Evolutionary conservation across 2,888 invertebrate genomes (phyloP).

Genomic region (Drosophila recens): DNA sequence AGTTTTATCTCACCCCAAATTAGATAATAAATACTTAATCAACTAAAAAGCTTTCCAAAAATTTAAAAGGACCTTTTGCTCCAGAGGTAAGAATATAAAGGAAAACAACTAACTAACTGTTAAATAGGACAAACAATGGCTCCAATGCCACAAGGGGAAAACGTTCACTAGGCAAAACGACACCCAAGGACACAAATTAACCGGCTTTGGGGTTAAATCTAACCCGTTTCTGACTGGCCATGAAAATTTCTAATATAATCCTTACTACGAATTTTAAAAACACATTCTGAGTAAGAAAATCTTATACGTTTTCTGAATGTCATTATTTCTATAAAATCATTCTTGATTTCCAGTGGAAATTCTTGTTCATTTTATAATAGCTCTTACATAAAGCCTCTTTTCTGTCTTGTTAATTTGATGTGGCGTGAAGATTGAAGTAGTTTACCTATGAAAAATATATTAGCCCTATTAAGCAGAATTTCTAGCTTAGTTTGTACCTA

Average conservation of each 20-base stretch:
- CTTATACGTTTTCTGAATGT: neutral
- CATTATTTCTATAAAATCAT: neutral
- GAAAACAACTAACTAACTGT: conserved; percentile 6
- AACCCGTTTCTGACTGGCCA: neutral
- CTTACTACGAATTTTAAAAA: neutral
- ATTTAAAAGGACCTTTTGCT: conserved; percentile 16
- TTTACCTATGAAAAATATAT: neutral
- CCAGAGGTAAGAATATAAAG: neutral
- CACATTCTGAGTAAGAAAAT: neutral
- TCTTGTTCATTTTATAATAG: neutral
- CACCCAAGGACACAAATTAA: conserved; percentile 1
- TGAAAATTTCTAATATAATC: neutral
- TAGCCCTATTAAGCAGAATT: neutral
- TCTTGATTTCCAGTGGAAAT: neutral
- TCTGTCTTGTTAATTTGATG: neutral
- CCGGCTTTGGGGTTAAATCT: neutral
- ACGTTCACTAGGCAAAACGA: neutral
- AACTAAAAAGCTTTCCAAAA: conserved; percentile 18
- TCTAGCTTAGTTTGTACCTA: neutral
- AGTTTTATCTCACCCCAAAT: conserved; percentile 14
- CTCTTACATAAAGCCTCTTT: neutral
- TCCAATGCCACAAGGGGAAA: neutral
- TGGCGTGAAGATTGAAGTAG: neutral
- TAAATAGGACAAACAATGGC: neutral
- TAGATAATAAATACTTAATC: conserved; percentile 16